Evolutionary conservation across 1,140 invertebrate species (phyloP), one percentile per base, ranked within the genome.

Genomic region (Cherax quadricarinatus): DNA sequence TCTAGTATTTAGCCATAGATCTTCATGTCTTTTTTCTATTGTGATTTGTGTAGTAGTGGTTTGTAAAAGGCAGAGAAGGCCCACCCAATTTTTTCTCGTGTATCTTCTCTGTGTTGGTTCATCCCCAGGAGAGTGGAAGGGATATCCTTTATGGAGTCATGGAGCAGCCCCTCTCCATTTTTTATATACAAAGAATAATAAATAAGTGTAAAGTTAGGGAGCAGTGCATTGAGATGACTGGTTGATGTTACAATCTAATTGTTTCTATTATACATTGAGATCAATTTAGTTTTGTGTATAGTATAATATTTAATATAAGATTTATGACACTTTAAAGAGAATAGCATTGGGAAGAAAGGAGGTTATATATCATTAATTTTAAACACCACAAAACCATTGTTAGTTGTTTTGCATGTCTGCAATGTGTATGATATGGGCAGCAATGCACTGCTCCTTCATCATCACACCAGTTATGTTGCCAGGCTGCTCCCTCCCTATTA

Each of bases 31-130:
- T 88, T 88, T 41, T 88, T 88, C 75, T 88, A 88, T 88, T 79
- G 78, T 88, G n/a, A 79, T 88, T 78, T 88, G 81, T 83, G 81
- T 79, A 75, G 62, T 88, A 88, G 86, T 88, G 86, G 75, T 88
- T 88, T 88, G 86, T 88, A 88, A 88, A 60, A 80, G 62, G 75
- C 75, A 80, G 86, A 88, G 86, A 88, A 88, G 75, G 86, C 86
- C 86, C 86, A 78, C 86, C 57, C 75, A 60, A 30, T 80, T 88
- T 79, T 80, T 88, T 80, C 86, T 21, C 48, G 51, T 79, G 73
- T 79, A 88, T 88, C 51, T 88, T 79, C 75, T 88, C 75, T 88
- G 73, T 88, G 86, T 88, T 88, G 75, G 86, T 70, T 79, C 53
- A 79, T 79, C 57, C 75, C 86, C n/a, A 79, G 53, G 53, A 57